Conservation (phyloP, 2,797 vertebrate species). For the Myotis pilosus region DNA sequence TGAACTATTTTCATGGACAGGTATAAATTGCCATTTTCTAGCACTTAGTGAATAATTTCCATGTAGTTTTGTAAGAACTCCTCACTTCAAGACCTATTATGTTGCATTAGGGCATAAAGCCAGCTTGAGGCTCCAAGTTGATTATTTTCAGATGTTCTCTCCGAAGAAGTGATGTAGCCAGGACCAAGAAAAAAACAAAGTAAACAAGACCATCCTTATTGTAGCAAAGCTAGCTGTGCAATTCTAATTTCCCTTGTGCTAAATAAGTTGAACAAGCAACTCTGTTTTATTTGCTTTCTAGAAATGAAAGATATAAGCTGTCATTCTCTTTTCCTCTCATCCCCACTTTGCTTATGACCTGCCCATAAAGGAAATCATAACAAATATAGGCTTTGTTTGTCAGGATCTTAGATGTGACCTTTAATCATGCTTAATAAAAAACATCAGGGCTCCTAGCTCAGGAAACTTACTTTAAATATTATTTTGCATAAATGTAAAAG, state of each 20-base stretch:
- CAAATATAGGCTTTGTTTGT: background rate
- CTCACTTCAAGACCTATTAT: background rate
- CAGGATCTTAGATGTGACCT: background rate
- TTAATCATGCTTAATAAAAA: conserved; percentile 34
- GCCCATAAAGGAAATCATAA: background rate
- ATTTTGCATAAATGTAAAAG: conserved; percentile 20
- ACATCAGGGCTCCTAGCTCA: background rate
- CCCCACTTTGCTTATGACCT: background rate
- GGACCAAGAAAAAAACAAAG: background rate
- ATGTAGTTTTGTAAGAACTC: background rate
- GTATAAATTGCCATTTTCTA: background rate
- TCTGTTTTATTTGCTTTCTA: conserved; percentile 4
- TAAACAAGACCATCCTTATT: background rate
- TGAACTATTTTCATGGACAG: conserved; percentile 7
- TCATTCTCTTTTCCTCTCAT: background rate
- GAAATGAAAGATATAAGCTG: conserved; percentile 1
- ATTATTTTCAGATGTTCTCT: conserved; percentile 52
- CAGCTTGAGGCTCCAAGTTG: background rate
- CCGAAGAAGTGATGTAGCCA: background rate
- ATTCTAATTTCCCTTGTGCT: background rate
- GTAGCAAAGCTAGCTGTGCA: background rate
- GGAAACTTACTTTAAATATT: conserved; percentile 11
- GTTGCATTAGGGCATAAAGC: background rate
- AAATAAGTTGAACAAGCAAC: conserved; percentile 5
- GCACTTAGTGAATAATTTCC: background rate